phyloP scores from a whole-genome alignment of 2,797 vertebrate genomes.

The Sylvia borin region DNA sequence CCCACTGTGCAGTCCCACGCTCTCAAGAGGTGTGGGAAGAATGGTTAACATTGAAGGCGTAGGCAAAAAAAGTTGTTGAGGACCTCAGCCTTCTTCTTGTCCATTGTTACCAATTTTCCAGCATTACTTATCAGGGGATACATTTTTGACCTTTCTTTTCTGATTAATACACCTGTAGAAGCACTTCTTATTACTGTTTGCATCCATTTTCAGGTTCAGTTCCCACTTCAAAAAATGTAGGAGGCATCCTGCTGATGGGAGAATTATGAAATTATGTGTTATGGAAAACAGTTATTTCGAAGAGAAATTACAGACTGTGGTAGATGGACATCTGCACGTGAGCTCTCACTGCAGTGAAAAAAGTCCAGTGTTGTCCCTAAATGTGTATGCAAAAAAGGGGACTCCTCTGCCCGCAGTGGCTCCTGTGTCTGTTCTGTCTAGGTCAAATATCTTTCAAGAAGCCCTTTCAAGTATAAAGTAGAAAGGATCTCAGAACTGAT shows the following conservation, averaged over 20 bases:
- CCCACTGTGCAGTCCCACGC: fast-evolving
- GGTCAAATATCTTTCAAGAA: background rate
- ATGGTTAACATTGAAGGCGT: background rate
- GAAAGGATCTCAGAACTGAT: background rate
- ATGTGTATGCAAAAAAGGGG: background rate
- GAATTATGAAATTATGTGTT: background rate
- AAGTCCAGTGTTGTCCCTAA: background rate
- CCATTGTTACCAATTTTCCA: background rate
- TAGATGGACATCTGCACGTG: background rate
- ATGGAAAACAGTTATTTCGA: background rate
- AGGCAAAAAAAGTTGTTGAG: background rate
- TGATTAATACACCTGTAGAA: background rate
- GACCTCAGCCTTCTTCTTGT: background rate
- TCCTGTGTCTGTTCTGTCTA: background rate
- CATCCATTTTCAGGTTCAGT: background rate
- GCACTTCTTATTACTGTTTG: background rate
- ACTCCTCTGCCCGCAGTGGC: background rate
- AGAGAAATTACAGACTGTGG: background rate
- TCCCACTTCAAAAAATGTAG: background rate
- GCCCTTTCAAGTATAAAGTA: background rate
- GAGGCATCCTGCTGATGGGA: background rate
- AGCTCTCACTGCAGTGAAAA: background rate
- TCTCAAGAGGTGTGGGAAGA: background rate
- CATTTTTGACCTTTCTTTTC: background rate
- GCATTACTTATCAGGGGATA: fast-evolving